Base-by-base conservation (phyloP, 2,113 vertebrate genomes). In the Pholis gunnellus region DNA sequence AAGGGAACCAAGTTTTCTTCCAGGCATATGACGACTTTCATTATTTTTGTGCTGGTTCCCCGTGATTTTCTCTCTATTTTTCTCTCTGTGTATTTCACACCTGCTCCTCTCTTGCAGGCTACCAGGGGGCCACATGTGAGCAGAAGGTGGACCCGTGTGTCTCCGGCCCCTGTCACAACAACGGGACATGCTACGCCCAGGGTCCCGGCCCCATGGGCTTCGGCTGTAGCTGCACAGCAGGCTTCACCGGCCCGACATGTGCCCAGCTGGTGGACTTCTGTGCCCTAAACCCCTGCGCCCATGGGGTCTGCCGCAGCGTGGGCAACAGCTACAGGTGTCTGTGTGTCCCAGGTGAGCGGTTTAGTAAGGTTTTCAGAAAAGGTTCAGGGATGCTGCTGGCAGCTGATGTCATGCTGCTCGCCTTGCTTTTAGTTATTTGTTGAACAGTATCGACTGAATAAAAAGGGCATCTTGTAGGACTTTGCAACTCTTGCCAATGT, bases 271-370 rank as follows among this genome's bases (percentile, higher is more conserved):
- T 98, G 34, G 97, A 99, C 91, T 99, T 99, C 96, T 99, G 98
- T 11, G 97, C 97, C 18, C 96, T 99, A 72, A 99, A 97, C 78
- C 98, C 98, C 0, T 99, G 98, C 1, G 97, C 98, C 6, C 98
- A 99, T 0, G 98, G 98, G 52, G 96, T 96, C 34, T 99, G 98
- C 83, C 97, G 97, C 92, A 98, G 97, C 2, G 94, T 97, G 88
- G 97, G 97, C 52, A 99, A 97, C 86, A 98, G 98, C 94, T 99
- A 99, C 90, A 98, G 98, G 88, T 99, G 98, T 85, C 96, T 99
- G 82, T 99, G 98, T 50, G 96, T 96, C 56, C 98, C 98, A 94
- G 98, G 98, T 99, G 82, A 92, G 90, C 54, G 31, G 1, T 42
- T 31, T 8, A 22, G 64, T 38, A 18, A 25, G 52, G 40, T 40